Evolutionary conservation across 2,888 invertebrate genomes (phyloP).

Genomic region (Azorinus chamasolen): DNA sequence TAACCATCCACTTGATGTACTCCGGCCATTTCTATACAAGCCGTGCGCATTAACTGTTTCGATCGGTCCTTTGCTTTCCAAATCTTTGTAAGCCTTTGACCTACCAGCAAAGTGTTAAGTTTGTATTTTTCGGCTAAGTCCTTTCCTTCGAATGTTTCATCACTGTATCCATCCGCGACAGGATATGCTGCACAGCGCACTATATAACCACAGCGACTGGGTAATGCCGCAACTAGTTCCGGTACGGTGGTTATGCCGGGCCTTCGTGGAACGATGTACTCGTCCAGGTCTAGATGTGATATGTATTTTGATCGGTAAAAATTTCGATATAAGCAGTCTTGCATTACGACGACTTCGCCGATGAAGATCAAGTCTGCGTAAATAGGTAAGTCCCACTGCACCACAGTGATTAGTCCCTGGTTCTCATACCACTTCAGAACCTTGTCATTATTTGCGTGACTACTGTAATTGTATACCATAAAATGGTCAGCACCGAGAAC

Average conservation of each 20-base stretch:
- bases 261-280: conserved; percentile 79
- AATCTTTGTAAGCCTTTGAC: conserved; percentile 7
- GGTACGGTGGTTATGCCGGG: conserved; percentile 1
- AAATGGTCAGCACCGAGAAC: conserved; percentile 81
- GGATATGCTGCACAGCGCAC: conserved; percentile 15
- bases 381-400: conserved; percentile 81
- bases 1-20: conserved; percentile 1
- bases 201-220: not conserved
- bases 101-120: conserved; percentile 8
- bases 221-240: conserved; percentile 13
- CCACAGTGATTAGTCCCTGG: conserved; percentile 69
- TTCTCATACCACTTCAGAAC: conserved; percentile 72
- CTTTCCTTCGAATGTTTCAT: conserved; percentile 3
- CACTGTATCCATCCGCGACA: conserved; percentile 13
- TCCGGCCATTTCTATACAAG: not conserved
- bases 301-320: conserved; percentile 71
- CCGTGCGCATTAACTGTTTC: conserved; percentile 10
- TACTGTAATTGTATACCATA: conserved; percentile 79
- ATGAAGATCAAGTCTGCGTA: conserved; percentile 80
- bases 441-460: conserved; percentile 68
- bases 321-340: conserved; percentile 83
- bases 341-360: conserved; percentile 81
- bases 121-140: conserved; percentile 5
- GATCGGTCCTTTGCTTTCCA: not conserved
- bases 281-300: conserved; percentile 82